phyloP scores from a whole-genome alignment of 2,113 vertebrate species.

The Axis porcinus region DNA sequence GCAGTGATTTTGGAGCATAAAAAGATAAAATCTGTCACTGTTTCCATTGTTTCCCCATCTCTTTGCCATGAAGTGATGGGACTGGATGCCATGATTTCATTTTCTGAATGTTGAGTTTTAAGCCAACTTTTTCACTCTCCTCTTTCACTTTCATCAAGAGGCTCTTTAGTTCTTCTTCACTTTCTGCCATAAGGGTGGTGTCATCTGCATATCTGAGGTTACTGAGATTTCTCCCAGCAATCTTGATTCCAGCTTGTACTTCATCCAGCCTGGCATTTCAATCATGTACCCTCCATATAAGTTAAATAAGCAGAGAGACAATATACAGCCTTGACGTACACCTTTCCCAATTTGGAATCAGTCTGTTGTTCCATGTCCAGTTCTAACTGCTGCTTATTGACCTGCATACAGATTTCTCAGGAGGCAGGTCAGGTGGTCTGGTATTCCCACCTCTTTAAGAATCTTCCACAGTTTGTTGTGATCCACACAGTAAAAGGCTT shows the following conservation, averaged over 20 bases:
- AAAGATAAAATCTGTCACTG: background rate
- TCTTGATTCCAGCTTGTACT: background rate
- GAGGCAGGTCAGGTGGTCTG: background rate
- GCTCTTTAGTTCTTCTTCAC: background rate
- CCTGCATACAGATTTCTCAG: background rate
- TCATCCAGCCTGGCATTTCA: background rate
- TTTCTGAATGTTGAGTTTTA: background rate
- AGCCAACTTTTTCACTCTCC: background rate
- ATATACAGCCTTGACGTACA: background rate
- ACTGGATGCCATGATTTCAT: background rate
- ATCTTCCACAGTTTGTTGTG: background rate
- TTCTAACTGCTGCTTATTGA: background rate
- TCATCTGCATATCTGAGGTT: background rate
- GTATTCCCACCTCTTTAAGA: background rate
- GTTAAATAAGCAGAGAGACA: background rate
- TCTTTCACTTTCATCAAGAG: background rate
- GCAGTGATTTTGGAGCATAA: accelerated
- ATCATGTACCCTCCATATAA: background rate
- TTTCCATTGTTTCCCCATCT: background rate
- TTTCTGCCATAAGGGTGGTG: background rate
- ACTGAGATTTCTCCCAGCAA: background rate
- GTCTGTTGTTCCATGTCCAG: background rate
- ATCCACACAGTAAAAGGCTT: background rate
- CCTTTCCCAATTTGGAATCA: background rate
- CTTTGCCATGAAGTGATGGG: background rate